phyloP scores from a whole-genome alignment of 92 coral and sea anemone species.

The Palythoa caribaeorum region DNA sequence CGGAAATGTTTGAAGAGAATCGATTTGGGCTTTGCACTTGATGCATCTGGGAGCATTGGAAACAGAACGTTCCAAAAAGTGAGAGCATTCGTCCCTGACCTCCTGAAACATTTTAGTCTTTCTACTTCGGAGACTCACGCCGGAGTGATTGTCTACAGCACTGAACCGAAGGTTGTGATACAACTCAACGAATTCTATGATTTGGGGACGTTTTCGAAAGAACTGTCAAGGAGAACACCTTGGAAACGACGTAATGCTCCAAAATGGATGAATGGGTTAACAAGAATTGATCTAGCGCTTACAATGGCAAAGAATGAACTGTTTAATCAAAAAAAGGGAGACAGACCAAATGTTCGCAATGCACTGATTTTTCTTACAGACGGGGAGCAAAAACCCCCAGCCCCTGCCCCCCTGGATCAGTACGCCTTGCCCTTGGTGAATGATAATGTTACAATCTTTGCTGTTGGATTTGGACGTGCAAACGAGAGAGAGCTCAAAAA shows the following conservation, averaged over 20 bases:
- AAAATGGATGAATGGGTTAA: constrained; percentile 3
- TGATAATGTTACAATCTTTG: not conserved
- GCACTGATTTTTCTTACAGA: constrained; percentile 34
- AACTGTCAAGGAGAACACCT: not conserved
- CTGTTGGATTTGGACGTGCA: constrained; percentile 35
- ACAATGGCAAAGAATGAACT: not conserved
- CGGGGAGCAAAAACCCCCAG: constrained; percentile 25
- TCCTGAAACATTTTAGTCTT: constrained; percentile 8
- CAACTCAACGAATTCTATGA: constrained; percentile 19
- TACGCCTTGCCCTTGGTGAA: not conserved
- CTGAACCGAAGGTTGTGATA: constrained; percentile 23
- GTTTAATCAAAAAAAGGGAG: constrained; percentile 22
- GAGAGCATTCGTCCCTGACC: constrained; percentile 20
- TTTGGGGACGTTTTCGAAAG: not conserved
- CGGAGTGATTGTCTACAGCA: constrained; percentile 41
- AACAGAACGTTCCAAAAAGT: not conserved
- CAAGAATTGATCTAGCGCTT: constrained; percentile 37
- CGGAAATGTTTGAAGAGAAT: constrained; percentile 20
- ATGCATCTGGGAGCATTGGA: constrained; percentile 29
- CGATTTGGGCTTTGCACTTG: constrained; percentile 41
- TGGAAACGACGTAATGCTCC: not conserved
- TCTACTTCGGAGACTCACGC: constrained; percentile 27
- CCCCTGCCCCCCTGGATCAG: not conserved
- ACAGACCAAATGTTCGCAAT: constrained; percentile 11
- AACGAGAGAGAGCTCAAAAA: not conserved